Evolutionary conservation across 2,888 invertebrate genomes (phyloP), one percentile per base, ranked within the genome.

Genomic region (Peribatodes rhomboidaria): DNA sequence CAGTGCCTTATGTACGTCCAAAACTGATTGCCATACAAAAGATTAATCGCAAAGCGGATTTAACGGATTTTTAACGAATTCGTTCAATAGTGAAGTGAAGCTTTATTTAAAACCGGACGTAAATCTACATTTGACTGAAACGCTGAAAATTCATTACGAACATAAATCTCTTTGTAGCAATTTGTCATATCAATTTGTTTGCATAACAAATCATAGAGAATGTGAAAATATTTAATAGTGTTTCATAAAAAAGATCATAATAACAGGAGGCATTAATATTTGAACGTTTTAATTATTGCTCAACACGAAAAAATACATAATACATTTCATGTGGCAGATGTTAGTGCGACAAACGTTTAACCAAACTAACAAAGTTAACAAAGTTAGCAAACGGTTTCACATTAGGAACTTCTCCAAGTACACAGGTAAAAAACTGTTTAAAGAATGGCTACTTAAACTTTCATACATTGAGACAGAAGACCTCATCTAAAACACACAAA

Each of bases 1-100:
- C 10, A 49, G 11, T 18, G 14, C 11, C 16, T 11, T 16, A 41
- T 49, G 18, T 10, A 49, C 16, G 4, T 47, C 14, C 37, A 8
- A 37, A 44, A 57, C n/a, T 49, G 39, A 59, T 59, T 60, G 46
- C 35, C 11, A 16, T 49, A 50, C 56, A 56, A 50, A 20, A 27
- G 49, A 62, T 62, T 62, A 50, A 62, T 52, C 11, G 49, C 61
- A 55, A 55, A 61, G 50, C 18, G 56, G 44, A 50, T 61, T 62
- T 56, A 33, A 10, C 20, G 3, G n/a, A 18, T 54, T 61, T 54
- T 61, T 49, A 42, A 53, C 46, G 16, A 46, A 55, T 22, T 18
- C 31, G 39, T 8, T 55, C 49, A 27, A 56, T 42, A 41, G 41
- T 56, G 52, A 55, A 33, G 41, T 42, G 50, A 56, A 49, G 61